phyloP scores from a whole-genome alignment of 2,797 vertebrate species.

The Okamejei kenojei region DNA sequence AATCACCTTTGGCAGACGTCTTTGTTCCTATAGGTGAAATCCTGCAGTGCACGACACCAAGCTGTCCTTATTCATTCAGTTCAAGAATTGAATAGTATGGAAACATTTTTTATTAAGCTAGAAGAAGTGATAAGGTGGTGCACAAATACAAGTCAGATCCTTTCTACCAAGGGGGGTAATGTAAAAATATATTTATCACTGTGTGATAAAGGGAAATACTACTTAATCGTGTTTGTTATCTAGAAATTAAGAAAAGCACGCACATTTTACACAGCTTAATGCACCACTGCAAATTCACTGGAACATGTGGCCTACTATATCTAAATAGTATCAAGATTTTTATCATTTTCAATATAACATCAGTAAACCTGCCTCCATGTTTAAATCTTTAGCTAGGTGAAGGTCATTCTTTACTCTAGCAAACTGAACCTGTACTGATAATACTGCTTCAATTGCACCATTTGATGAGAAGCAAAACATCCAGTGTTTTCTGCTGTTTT shows the following conservation, averaged over 20 bases:
- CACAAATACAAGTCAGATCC: neutral
- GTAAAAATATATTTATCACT: neutral
- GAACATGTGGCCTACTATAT: neutral
- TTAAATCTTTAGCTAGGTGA: neutral
- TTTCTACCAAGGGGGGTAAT: neutral
- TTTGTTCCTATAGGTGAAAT: neutral
- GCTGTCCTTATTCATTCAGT: neutral
- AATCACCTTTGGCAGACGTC: neutral
- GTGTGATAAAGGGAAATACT: neutral
- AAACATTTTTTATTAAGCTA: neutral
- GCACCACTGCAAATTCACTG: neutral
- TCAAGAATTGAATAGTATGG: neutral
- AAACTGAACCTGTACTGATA: neutral
- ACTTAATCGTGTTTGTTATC: neutral
- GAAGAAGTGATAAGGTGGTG: neutral
- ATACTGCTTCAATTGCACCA: neutral
- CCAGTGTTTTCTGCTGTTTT: neutral
- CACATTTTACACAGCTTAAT: no score
- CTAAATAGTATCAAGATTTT: neutral
- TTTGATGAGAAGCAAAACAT: neutral
- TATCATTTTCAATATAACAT: neutral
- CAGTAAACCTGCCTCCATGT: neutral
- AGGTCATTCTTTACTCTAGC: neutral
- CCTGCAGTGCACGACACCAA: neutral
- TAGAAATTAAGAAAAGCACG: neutral